These are phyloP conservation scores for Scalopus aquaticus DNA, from an alignment of 2,113 vertebrate species.

Conservation along the genomic window DNA sequence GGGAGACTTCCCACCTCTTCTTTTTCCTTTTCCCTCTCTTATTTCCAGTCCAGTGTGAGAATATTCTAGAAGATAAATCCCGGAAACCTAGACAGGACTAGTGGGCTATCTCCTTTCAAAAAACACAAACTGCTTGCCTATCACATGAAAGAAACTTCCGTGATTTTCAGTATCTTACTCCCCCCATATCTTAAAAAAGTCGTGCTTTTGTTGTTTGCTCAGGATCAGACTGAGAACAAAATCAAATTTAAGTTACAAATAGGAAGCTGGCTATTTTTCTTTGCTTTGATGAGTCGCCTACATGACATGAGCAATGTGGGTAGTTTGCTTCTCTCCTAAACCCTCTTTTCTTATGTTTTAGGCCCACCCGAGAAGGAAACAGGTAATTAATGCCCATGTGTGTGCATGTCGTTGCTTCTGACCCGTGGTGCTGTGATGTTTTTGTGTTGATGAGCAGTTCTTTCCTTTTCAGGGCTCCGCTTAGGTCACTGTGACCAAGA, in stretches of 20 bases:
- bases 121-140: neutral
- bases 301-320: neutral
- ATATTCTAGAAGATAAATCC: neutral
- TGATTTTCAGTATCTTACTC: neutral
- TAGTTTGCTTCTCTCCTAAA: constrained; percentile 63
- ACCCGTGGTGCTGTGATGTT: constrained; percentile 58
- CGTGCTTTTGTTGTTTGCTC: neutral
- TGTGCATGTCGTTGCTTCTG: constrained; percentile 62
- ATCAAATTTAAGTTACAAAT: constrained; percentile 19
- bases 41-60: neutral
- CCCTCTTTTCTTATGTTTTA: constrained; percentile 78
- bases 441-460: neutral
- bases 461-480: neutral
- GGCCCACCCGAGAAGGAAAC: constrained; percentile 85
- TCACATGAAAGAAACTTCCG: neutral
- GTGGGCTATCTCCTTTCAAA: neutral
- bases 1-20: neutral
- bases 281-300: neutral
- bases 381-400: constrained; percentile 84
- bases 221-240: neutral
- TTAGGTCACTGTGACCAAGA: constrained; percentile 19
- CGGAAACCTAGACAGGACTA: neutral
- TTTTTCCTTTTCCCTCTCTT: neutral
- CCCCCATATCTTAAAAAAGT: neutral
- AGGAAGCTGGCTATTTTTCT: neutral